These are phyloP conservation scores for Furnarius figulus DNA, from an alignment of 2,113 vertebrate genomes.

Conservation along the genomic window DNA sequence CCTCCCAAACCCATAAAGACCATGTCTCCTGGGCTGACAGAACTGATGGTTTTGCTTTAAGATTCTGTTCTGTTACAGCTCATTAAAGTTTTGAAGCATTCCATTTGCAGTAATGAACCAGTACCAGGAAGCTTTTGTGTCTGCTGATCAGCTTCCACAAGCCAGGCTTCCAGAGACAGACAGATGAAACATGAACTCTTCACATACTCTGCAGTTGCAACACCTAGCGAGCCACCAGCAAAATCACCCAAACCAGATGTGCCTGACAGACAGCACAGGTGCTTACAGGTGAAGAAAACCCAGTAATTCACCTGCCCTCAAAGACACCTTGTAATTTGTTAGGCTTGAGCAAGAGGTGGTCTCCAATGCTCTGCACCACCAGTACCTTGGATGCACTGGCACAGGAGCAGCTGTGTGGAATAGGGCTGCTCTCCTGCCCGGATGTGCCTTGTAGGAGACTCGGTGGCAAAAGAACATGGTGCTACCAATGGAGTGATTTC, in stretches of 20 bases:
- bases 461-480: rapidly evolving
- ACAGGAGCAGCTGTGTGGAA: not conserved
- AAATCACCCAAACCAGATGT: not conserved
- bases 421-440: not conserved
- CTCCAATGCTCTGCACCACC: not conserved
- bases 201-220: not conserved
- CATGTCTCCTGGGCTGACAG: not conserved
- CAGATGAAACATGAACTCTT: not conserved
- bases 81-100: not conserved
- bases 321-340: not conserved
- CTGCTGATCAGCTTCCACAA: not conserved
- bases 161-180: not conserved
- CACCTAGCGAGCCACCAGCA: not conserved
- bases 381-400: no score
- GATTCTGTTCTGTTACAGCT: not conserved
- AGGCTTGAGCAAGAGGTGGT: not conserved
- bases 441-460: not conserved
- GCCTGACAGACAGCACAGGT: not conserved
- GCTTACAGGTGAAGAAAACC: not conserved
- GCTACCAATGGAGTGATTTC: not conserved
- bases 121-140: not conserved
- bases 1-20: not conserved
- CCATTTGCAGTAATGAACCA: not conserved
- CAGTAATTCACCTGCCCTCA: not conserved
- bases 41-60: not conserved